Evolutionary conservation across 2,888 invertebrate genomes (phyloP), one percentile per base, ranked within the genome.

Genomic region (Embidobia sp.): DNA sequence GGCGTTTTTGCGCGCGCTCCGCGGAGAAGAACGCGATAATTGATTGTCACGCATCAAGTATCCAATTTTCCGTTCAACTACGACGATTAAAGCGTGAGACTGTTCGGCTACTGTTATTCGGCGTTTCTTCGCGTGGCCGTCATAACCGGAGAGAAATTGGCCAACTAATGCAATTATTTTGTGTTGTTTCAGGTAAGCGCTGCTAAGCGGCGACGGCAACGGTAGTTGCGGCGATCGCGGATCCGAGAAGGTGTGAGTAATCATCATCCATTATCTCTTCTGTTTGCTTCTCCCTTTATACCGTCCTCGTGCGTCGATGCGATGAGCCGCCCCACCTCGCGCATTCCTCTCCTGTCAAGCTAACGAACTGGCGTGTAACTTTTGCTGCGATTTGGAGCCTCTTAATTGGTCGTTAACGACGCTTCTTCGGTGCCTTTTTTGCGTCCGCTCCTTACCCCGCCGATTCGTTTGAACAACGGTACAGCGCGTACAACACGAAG

Each of bases 131-230:
- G 33, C 27, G 27, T 27, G 4, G 4, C 37, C 42, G 27, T 64
- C 64, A 70, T 63, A 69, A 63, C 37, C 29, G 18, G 11, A 18
- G 27, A 70, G 51, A 66, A 69, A 70, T 76, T 66, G 73, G 33
- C 53, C 61, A 79, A 81, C 81, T 85, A 84, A 85, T 78, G 82
- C 78, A 83, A 83, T 86, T 85, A 84, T 83, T 85, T 84, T 83
- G 80, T 82, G 82, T 83, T 85, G 83, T 87, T 87, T 85, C 85
- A 86, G 85, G 87, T 87, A 85, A 85, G 87, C 82, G 79, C 76
- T 74, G 59, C 19, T 37, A 55, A n/a, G n/a, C n/a, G n/a, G n/a
- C n/a, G 6, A 29, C 44, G 44, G 29, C 70, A 42, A 63, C 55
- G 51, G 72, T 53, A 61, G 77, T 77, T 72, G 69, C 53, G 53